Base-by-base conservation (phyloP, 2,113 vertebrate genomes). In the Catharus bicknelli region DNA sequence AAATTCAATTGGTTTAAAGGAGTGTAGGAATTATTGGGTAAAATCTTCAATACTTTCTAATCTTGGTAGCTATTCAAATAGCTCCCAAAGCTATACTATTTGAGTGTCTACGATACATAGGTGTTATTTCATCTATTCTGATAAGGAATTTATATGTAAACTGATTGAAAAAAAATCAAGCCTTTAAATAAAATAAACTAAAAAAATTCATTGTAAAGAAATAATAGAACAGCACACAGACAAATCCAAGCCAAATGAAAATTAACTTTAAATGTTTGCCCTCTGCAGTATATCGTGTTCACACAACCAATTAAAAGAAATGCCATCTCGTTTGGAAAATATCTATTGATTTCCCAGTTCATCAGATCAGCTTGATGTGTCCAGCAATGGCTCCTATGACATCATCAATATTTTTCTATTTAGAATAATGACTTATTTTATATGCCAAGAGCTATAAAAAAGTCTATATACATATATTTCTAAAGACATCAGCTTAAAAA, bases 401-500 rank as follows among this genome's bases (percentile, higher is more conserved):
- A 98, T 98, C 97, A 98, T 97, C 97, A 97, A 98, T 98, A 98
- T 97, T 97, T 98, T 98, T 98, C 97, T 98, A 97, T 98, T 98
- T 97, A 97, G 95, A 98, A 98, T 98, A 98, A 97, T 97, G 97
- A 98, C 97, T 98, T 97, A 97, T 97, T 97, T 97, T 98, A 97
- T 97, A 97, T 97, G 96, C 97, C 96, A 97, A 95, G 72, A 92
- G 96, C 97, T 92, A 98, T 98, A 97, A 98, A 98, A 97, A 97
- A 95, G 95, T 95, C 95, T 92, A 95, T 95, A 94, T 95, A 96
- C 96, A 97, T 97, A 97, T 97, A 98, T 98, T 97, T 97, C 96
- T 95, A 96, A 93, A 18, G 91, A 96, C 96, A 96, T 96, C 77
- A 93, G 95, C 95, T 96, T 97, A 96, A 96, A 93, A 97, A 93